Percentiles rank a stretch among this genome's conserved stretches.
Evolutionary conservation across 2,888 invertebrate genomes (phyloP).

Genomic region (Mesorhabditis sp.): DNA sequence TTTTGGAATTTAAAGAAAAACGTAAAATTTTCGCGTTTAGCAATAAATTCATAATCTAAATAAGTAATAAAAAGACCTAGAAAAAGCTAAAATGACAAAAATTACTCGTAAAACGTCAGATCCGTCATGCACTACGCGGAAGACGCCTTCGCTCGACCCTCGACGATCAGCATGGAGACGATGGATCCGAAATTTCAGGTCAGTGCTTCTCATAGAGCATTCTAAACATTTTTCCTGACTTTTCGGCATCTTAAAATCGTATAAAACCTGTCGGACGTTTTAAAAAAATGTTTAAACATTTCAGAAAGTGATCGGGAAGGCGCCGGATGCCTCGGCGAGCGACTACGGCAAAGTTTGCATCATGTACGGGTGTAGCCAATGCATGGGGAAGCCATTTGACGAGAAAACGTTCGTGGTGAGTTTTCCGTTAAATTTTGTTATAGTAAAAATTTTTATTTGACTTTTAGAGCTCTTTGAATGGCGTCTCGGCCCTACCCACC

Average conservation of each 20-base stretch:
- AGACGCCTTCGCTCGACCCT: slow-evolving; percentile 41
- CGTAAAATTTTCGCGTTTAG: no score
- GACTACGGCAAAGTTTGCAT: slow-evolving; percentile 51
- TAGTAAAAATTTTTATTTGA: no score
- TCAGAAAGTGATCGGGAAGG: slow-evolving; percentile 46
- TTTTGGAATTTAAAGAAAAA: slow-evolving; percentile 16
- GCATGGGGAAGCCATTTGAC: slow-evolving; percentile 27
- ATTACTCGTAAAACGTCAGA: neutral
- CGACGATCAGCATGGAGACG: slow-evolving; percentile 45
- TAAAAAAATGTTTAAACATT: slow-evolving; percentile 3
- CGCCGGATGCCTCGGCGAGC: slow-evolving; percentile 37
- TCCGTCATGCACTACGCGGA: slow-evolving; percentile 48
- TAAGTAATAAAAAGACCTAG: no score
- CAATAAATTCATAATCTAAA: no score
- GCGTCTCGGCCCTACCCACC: neutral
- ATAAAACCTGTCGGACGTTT: neutral
- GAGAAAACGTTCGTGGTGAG: neutral
- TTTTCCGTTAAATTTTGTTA: neutral
- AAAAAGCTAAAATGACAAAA: no score
- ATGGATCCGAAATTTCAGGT: slow-evolving; percentile 38
- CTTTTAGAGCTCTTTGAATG: no score
- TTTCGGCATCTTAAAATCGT: neutral
- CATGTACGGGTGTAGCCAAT: slow-evolving; percentile 37
- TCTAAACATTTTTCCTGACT: neutral
- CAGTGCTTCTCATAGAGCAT: neutral